Percentiles rank a stretch among this genome's conserved stretches.
Conservation (phyloP, 2,113 vertebrate species). For the Dicentrarchus labrax region DNA sequence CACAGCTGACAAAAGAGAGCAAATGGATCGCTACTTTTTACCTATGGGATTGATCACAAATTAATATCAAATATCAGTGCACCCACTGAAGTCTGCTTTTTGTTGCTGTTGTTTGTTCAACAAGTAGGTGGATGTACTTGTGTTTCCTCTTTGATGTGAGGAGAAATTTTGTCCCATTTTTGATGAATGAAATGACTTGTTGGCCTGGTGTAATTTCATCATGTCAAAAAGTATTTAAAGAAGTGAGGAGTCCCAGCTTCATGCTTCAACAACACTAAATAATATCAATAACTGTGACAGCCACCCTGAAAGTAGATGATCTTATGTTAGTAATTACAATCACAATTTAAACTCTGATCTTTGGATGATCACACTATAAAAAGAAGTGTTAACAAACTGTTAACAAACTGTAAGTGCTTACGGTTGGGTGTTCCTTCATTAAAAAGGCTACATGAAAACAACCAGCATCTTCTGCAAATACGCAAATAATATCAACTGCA, state of each 20-base stretch:
- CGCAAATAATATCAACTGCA: conserved; percentile 6
- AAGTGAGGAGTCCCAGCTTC: too few species aligned
- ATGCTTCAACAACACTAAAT: neutral
- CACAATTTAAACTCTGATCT: neutral
- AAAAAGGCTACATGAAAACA: conserved; percentile 7
- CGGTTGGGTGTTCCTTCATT: conserved; percentile 9
- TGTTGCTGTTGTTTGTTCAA: conserved; percentile 18
- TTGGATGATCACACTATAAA: conserved; percentile 11
- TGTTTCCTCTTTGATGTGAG: neutral
- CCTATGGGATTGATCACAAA: conserved; percentile 5
- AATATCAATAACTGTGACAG: neutral
- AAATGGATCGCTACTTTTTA: neutral
- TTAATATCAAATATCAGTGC: conserved; percentile 27
- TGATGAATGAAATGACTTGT: neutral
- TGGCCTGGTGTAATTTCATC: neutral
- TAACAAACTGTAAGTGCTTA: conserved; percentile 28
- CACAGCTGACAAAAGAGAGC: neutral
- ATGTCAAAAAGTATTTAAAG: neutral
- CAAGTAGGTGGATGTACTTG: neutral
- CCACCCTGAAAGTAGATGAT: too few species aligned
- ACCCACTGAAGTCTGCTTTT: neutral
- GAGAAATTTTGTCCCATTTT: neutral
- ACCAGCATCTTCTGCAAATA: neutral
- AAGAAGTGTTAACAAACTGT: conserved; percentile 31
- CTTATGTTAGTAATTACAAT: neutral